Evolutionary conservation across 2,888 invertebrate species (phyloP).

Genomic region (Nowickia ferox): DNA sequence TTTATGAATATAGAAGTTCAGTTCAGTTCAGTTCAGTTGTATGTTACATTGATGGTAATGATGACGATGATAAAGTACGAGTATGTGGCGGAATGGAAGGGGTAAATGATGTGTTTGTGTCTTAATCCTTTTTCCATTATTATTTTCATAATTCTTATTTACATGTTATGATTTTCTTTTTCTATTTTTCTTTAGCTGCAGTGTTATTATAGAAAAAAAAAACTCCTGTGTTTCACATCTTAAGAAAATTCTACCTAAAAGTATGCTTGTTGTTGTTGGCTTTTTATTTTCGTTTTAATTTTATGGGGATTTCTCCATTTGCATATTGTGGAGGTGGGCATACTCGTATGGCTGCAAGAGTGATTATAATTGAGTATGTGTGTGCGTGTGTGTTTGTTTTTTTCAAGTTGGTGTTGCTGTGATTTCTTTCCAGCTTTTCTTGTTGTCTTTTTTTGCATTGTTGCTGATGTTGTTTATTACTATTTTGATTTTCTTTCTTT

Average conservation of each 20-base stretch:
- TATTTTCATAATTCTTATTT: slow-evolving; percentile 83
- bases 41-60: slow-evolving; percentile 18
- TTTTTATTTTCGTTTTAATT: slow-evolving; percentile 48
- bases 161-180: slow-evolving; percentile 74
- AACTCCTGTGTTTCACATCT: slow-evolving; percentile 16
- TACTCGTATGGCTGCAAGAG: background rate
- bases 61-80: slow-evolving; percentile 26
- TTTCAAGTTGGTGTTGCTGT: slow-evolving; percentile 32
- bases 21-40: background rate
- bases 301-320: slow-evolving; percentile 58
- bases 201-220: slow-evolving; percentile 25
- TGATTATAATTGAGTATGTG: background rate
- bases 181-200: slow-evolving; percentile 70
- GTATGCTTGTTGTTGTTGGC: slow-evolving; percentile 43
- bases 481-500: slow-evolving; percentile 56
- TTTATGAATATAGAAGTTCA: slow-evolving; percentile 27
- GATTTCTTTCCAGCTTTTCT: slow-evolving; percentile 54
- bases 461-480: slow-evolving; percentile 66
- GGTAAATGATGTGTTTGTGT: slow-evolving; percentile 74
- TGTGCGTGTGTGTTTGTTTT: background rate
- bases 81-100: background rate
- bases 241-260: slow-evolving; percentile 39
- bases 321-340: background rate
- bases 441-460: slow-evolving; percentile 47
- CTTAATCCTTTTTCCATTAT: slow-evolving; percentile 83